Percentiles rank a stretch among this genome's conserved stretches.
Evolutionary conservation across 2,888 invertebrate species (phyloP).

Genomic region (Gonocerus acuteangulatus): DNA sequence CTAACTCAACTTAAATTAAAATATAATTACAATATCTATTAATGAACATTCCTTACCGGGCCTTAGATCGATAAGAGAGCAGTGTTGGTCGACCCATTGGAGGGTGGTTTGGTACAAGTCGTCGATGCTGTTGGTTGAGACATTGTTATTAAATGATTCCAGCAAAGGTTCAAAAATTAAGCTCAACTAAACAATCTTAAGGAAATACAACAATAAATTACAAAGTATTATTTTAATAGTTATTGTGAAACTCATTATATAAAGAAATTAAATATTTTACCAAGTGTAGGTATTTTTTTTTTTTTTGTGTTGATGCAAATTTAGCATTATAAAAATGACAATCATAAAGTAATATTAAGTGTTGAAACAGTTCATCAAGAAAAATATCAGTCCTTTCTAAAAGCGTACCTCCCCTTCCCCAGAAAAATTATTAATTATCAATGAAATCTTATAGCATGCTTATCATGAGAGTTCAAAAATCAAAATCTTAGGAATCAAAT

Average conservation of each 20-base stretch:
- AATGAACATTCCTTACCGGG: too few relatives aligned
- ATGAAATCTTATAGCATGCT: too few relatives aligned
- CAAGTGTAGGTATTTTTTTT: background rate
- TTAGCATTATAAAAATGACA: too few relatives aligned
- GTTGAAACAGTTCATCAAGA: too few relatives aligned
- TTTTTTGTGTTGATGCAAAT: conserved; percentile 3
- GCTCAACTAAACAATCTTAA: conserved; percentile 68
- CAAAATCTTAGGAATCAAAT: too few relatives aligned
- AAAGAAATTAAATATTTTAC: background rate
- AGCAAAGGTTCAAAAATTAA: conserved; percentile 82
- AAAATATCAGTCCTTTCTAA: too few relatives aligned
- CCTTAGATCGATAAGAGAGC: conserved; percentile 85
- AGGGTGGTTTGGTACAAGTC: conserved; percentile 87
- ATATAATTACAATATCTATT: too few relatives aligned
- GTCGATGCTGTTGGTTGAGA: conserved; percentile 82
- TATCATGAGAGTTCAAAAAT: too few relatives aligned
- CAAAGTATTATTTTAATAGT: background rate
- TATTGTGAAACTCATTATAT: background rate
- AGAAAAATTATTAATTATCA: too few relatives aligned
- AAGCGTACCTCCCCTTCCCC: too few relatives aligned
- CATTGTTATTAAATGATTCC: conserved; percentile 83
- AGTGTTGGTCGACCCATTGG: conserved; percentile 93
- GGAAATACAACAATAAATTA: conserved; percentile 39
- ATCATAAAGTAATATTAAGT: too few relatives aligned
- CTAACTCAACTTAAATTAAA: too few relatives aligned